Evolutionary conservation across 92 coral and sea anemone species (phyloP), one percentile per base, ranked within the genome.

Genomic region (Pocillopora grandis): DNA sequence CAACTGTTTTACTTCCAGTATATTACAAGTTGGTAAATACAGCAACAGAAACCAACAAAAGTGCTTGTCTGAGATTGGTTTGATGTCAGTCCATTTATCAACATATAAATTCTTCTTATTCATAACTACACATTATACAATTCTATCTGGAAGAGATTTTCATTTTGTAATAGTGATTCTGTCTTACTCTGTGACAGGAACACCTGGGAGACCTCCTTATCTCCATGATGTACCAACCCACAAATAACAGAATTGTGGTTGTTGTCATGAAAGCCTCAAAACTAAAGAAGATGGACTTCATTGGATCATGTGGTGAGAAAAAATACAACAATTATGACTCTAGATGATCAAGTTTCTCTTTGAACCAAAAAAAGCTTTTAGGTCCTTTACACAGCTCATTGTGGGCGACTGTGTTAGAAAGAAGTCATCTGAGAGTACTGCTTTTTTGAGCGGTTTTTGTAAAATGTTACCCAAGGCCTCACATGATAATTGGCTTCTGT

Each of bases 201-300:
- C 92, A 90, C 69, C 91, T 96, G 21, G 99, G 99, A 1, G 99
- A 96, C 78, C 90, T 96, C 58, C 88, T 96, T 3, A 69, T 96
- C 18, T 96, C 99, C 8, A 81, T 96, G 92, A 94, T 90, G 92
- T 96, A 96, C 71, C 99, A 96, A 65, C 99, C 99, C 5, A 92
- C 99, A 52, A 86, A 91, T 66, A 96, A 94, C 86, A 90, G 99
- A 60, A 91, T 96, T 66, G 78, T 94, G 20, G 95, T 94, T 33
- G 95, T 96, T 11, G 98, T 96, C n/a, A 96, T 96, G 99, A 96
- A 96, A 78, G 99, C 92, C 19, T 70, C 90, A 62, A 83, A 90
- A 49, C 87, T 96, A 42, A 96, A 94, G 87, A 95, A 97, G 52
- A 96, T 96, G 99, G 99, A 96, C 84, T 66, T 96, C 57, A 96